Conservation (phyloP, 2,113 vertebrate species). For the Otocyon megalotis region DNA sequence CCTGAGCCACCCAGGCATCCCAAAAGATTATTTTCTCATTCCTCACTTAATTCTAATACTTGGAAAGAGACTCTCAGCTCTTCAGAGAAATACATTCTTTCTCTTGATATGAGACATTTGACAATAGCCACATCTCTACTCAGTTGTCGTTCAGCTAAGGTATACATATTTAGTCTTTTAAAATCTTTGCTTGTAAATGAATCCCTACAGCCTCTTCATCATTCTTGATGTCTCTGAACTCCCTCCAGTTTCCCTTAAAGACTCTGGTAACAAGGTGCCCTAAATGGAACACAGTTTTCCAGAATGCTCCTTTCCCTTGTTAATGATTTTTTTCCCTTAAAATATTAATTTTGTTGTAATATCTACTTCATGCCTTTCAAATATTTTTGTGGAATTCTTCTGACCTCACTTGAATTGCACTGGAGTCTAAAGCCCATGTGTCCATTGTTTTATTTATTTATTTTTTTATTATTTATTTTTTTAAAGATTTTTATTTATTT, state of each 20-base stretch:
- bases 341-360: slow-evolving; percentile 62
- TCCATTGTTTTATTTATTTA: not conserved
- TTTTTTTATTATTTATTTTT: too few species aligned
- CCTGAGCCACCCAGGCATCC: too few species aligned
- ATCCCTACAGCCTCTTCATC: slow-evolving; percentile 54
- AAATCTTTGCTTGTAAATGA: slow-evolving; percentile 61
- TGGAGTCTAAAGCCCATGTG: not conserved
- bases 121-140: slow-evolving; percentile 50
- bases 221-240: slow-evolving; percentile 67
- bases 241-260: slow-evolving; percentile 51
- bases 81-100: slow-evolving; percentile 42
- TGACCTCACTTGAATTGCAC: slow-evolving; percentile 41
- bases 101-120: slow-evolving; percentile 42
- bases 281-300: slow-evolving; percentile 58
- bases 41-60: slow-evolving; percentile 14
- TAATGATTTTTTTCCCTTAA: not conserved
- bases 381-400: not conserved
- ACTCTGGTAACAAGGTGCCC: slow-evolving; percentile 63
- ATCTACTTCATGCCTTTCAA: slow-evolving; percentile 62
- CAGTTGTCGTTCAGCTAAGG: slow-evolving; percentile 33
- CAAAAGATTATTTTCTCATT: slow-evolving; percentile 14
- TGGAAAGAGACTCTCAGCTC: not conserved
- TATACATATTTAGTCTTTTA: slow-evolving; percentile 35
- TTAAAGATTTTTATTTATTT: too few species aligned
- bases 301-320: slow-evolving; percentile 52